Evolutionary conservation across 2,888 invertebrate species (phyloP).

Genomic region (Drosophila tanythrix): DNA sequence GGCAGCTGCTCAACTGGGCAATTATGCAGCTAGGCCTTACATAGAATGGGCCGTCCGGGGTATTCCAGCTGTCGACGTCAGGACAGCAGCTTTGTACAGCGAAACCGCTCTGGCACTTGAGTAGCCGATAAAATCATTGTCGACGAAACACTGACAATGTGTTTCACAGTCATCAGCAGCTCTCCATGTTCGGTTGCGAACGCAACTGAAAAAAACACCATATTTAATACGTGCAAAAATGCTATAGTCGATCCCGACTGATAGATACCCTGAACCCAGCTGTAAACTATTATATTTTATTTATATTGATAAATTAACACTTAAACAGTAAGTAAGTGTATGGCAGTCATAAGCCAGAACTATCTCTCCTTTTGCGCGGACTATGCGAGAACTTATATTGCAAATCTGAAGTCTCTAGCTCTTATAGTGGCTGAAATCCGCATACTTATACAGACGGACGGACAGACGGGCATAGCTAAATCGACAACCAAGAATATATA

Average conservation of each 20-base stretch:
- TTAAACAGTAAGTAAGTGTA: background rate
- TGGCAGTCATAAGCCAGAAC: background rate
- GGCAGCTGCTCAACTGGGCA: background rate
- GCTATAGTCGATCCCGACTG: background rate
- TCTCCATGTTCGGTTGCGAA: too few species aligned
- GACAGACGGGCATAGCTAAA: too few species aligned
- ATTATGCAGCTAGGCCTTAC: slow-evolving; percentile 38
- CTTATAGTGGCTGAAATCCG: background rate
- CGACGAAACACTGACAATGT: background rate
- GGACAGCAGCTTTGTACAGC: slow-evolving; percentile 34
- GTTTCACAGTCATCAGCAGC: too few species aligned
- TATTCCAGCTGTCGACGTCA: slow-evolving; percentile 30
- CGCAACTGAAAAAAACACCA: background rate
- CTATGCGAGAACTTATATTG: too few species aligned
- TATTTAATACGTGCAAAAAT: background rate
- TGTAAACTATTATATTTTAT: background rate
- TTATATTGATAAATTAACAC: background rate
- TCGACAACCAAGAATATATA: too few species aligned
- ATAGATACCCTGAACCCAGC: background rate
- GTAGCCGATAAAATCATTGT: background rate
- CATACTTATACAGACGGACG: background rate
- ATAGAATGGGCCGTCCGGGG: slow-evolving; percentile 58
- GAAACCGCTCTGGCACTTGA: slow-evolving; percentile 4
- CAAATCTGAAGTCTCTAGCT: background rate
- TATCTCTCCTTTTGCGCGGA: background rate